Evolutionary conservation across 2,888 invertebrate species (phyloP).

Genomic region (Sarcophaga variegata): DNA sequence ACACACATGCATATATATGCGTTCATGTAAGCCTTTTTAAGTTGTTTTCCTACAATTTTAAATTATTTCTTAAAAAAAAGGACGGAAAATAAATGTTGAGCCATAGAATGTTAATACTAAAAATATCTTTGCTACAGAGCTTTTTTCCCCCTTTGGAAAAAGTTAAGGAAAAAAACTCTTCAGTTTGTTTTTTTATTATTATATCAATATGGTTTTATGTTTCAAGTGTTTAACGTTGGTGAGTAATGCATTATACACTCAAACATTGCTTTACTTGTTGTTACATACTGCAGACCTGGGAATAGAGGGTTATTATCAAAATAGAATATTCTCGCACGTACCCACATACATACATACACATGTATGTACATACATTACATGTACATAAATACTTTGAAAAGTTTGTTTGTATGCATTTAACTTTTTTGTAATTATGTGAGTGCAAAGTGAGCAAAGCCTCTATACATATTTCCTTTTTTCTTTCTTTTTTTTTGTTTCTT

Average conservation of each 20-base stretch:
- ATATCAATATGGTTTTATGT: not conserved
- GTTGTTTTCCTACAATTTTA: not conserved
- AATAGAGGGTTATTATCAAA: constrained; percentile 25
- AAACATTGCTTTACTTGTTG: no score
- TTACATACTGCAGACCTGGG: not conserved
- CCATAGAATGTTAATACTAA: no score
- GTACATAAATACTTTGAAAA: no score
- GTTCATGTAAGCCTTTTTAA: not conserved
- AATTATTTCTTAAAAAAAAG: not conserved
- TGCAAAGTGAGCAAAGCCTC: not conserved
- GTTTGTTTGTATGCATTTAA: constrained; percentile 15
- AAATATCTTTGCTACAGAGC: constrained; percentile 23
- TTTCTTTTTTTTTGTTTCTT: not conserved
- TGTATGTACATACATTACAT: no score
- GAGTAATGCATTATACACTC: constrained; percentile 5
- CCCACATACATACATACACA: not conserved
- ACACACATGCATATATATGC: not conserved
- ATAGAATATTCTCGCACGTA: constrained; percentile 25
- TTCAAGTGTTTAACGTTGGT: constrained; percentile 23
- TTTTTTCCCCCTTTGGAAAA: not conserved
- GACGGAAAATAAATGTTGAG: constrained; percentile 3
- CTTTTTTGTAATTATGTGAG: not conserved
- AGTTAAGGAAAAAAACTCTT: not conserved
- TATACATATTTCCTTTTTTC: not conserved
- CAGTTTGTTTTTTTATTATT: not conserved